These are phyloP conservation scores for Salarias fasciatus DNA, from an alignment of 2,797 vertebrate genomes.

Conservation along the genomic window DNA sequence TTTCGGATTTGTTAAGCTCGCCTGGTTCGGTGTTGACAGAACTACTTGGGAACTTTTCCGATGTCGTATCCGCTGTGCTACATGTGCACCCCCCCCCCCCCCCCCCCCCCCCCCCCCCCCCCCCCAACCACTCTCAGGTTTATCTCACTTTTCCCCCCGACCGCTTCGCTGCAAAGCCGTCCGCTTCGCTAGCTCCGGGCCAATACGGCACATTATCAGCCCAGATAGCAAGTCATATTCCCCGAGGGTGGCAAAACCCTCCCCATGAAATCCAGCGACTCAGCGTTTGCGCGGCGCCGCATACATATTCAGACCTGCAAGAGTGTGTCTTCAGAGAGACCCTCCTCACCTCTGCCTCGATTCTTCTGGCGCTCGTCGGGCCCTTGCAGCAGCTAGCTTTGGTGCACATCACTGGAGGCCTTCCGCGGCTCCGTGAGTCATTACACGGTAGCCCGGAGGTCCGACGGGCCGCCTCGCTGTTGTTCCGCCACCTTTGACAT, in stretches of 20 bases:
- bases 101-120: too few relatives aligned
- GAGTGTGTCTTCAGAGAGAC: constrained; percentile 53
- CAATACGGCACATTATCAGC: constrained; percentile 48
- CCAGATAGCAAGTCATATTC: constrained; percentile 45
- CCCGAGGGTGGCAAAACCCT: constrained; percentile 48
- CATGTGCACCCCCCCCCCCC: too few relatives aligned
- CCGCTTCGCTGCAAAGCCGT: constrained; percentile 10
- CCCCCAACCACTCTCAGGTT: constrained; percentile 30
- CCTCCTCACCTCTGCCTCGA: constrained; percentile 41
- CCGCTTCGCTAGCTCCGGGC: constrained; percentile 54
- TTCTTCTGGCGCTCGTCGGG: constrained; percentile 26
- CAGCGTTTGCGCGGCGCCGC: constrained; percentile 50
- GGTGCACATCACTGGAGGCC: constrained; percentile 5
- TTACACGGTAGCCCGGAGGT: constrained; percentile 12
- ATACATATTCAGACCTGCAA: constrained; percentile 57
- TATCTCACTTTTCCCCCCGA: constrained; percentile 18
- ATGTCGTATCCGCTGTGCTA: too few relatives aligned
- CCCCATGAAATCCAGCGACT: constrained; percentile 53
- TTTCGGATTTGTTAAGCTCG: neutral
- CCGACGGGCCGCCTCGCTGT: constrained; percentile 5
- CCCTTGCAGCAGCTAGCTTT: constrained; percentile 19
- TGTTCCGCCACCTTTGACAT: neutral
- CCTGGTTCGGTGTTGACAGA: too few relatives aligned
- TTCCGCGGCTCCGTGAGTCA: neutral
- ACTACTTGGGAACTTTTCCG: too few relatives aligned